Base-by-base conservation (phyloP, 2,113 vertebrate species). In the Tupaia chinensis region DNA sequence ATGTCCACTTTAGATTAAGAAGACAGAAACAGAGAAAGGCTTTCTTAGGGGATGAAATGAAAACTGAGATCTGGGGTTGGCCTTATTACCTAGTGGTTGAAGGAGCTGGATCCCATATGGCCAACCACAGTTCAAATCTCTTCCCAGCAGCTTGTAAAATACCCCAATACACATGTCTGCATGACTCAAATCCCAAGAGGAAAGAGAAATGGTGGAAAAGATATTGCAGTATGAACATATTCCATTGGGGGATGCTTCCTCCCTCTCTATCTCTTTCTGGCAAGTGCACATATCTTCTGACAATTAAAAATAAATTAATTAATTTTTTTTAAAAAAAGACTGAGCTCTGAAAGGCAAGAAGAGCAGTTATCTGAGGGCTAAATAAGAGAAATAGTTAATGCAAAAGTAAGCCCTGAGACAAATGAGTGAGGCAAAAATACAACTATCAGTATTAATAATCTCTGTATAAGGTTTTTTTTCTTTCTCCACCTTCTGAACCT, bases 331-430 rank as follows among this genome's bases (percentile, higher is more conserved):
- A 5, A 80, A 60, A 53, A 29, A 70, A 92, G 89, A 82, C 58
- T 19, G 27, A 92, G 29, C 65, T 85, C 44, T n/a, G n/a, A 96
- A 89, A 68, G 73, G 15, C 8, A 9, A 74, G n/a, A 91, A 85
- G 53, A 86, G 5, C 20, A 87, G 14, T 15, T 54, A 84, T 65
- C n/a, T 89, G 20, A 69, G 82, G 10, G 53, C 14, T 7, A 34
- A 65, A 68, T n/a, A 58, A 54, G 70, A 1, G 19, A 8, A 65
- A 60, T 0, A 34, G n/a, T 12, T 84, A 74, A 81, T 53, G 2
- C 27, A 94, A 82, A 82, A 29, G 8, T 53, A 58, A 90, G 15
- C 86, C 53, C 72, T 25, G 23, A 34, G 16, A 44, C 5, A 85
- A 22, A 79, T 29, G 53, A 68, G 9, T 34, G 34, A 79, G 12